Evolutionary conservation across 2,888 invertebrate species (phyloP).

Genomic region (Stenodera caucasica): DNA sequence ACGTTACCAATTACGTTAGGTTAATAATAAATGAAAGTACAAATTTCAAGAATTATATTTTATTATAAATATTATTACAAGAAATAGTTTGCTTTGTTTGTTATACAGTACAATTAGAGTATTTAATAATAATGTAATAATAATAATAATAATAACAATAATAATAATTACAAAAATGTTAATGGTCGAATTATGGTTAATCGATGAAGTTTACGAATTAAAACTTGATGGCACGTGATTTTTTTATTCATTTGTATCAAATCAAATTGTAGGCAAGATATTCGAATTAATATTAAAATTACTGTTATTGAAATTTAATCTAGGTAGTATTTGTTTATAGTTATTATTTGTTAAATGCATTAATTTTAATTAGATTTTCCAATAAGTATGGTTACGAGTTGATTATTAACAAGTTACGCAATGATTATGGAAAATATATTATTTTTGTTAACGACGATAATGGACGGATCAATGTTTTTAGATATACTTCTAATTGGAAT

Average conservation of each 20-base stretch:
- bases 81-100: constrained; percentile 5
- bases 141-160: neutral
- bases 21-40: neutral
- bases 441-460: neutral
- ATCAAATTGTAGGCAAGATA: neutral
- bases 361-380: constrained; percentile 20
- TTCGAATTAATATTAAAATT: neutral
- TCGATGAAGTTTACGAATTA: constrained; percentile 1
- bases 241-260: neutral
- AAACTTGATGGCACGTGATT: constrained; percentile 1
- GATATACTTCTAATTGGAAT: constrained; percentile 19
- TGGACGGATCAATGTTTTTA: constrained; percentile 8
- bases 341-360: constrained; percentile 1
- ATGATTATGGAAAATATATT: neutral
- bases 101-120: constrained; percentile 1
- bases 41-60: neutral
- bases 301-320: neutral
- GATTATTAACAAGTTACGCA: neutral
- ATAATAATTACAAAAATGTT: neutral
- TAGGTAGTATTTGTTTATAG: too few species aligned
- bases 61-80: constrained; percentile 6
- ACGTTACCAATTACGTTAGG: neutral
- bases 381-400: constrained; percentile 21
- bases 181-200: neutral
- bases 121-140: too few species aligned